Evolutionary conservation across 2,113 vertebrate species (phyloP).

Genomic region (Chauna torquata): DNA sequence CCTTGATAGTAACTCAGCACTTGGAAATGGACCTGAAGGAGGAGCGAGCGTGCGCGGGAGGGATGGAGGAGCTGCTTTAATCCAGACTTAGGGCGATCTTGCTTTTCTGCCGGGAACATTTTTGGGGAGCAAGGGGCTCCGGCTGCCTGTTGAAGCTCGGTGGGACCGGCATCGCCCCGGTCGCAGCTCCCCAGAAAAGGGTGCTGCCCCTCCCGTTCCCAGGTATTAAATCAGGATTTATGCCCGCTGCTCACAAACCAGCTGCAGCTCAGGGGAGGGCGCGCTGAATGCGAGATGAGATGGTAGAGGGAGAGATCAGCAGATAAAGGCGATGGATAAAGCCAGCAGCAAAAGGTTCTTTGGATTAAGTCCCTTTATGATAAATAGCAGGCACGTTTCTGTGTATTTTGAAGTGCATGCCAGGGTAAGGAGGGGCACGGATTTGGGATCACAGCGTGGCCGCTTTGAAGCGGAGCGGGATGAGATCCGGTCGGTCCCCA

Average conservation of each 20-base stretch:
- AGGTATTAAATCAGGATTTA: slow-evolving; percentile 48
- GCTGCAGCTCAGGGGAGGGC: slow-evolving; percentile 33
- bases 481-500: too few relatives aligned
- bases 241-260: slow-evolving; percentile 21
- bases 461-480: background rate
- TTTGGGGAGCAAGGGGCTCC: slow-evolving; percentile 52
- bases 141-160: background rate
- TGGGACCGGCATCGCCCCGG: background rate
- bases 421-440: background rate
- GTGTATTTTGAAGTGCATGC: background rate
- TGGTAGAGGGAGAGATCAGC: slow-evolving; percentile 44
- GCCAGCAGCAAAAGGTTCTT: slow-evolving; percentile 40
- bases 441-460: background rate
- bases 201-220: background rate
- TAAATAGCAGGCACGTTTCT: slow-evolving; percentile 9
- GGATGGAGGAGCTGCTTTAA: slow-evolving; percentile 27
- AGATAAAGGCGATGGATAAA: slow-evolving; percentile 65
- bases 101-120: slow-evolving; percentile 27
- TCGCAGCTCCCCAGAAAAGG: background rate
- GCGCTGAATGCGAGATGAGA: slow-evolving; percentile 58
- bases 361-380: slow-evolving; percentile 46
- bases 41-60: background rate
- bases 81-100: background rate
- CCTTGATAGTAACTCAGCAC: slow-evolving; percentile 70
- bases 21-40: slow-evolving; percentile 56